Base-by-base conservation (phyloP, 2,797 vertebrate species). In the Mycteria americana region DNA sequence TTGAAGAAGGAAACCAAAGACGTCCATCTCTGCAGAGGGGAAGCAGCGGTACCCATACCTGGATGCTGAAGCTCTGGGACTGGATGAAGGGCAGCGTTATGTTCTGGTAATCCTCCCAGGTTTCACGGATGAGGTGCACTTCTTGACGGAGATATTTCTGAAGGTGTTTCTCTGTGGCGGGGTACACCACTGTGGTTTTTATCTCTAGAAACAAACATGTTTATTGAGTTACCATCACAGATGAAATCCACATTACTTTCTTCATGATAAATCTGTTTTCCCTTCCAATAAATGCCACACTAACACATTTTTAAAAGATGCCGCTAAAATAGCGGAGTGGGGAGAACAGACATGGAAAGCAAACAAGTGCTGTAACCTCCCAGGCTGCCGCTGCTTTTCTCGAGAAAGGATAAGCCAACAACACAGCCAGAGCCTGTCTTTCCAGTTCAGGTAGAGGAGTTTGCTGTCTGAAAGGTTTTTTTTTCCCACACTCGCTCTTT, bases 101-200 rank as follows among this genome's bases (percentile, higher is more conserved):
- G 77, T 69, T 96, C 79, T 62, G 95, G 93, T 99, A 99, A 95
- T 99, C 98, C 1, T 98, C 97, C n/a, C 97, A 98, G 0, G 98
- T 99, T 89, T 99, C 99, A 3, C 98, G 97, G 62, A 99, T 89
- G 59, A 99, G 98, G 92, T 96, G 98, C 46, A 98, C 97, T 88
- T 99, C 99, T 95, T 99, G 99, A 7, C 94, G 97, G 90, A 98
- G 97, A 89, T 99, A 99, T 67, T 99, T 99, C 95, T 99, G 99
- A 5, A 99, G 91, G 82, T 99, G 99, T 57, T 99, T 99, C 97
- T 99, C 98, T 0, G 99, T 99, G 77, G 99, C 99, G 1, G 99
- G 99, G 96, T 98, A 99, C 74, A 99, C 98, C 74, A 99, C 98
- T 0, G 99, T 99, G 0, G 99, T 98, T 97, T 99, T 99, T 43